A percentile compares a stretch with the other conserved stretches of the same genome.
These are phyloP conservation scores for Tychaedon coryphoeus DNA, from an alignment of 2,113 vertebrate species.

Conservation along the genomic window DNA sequence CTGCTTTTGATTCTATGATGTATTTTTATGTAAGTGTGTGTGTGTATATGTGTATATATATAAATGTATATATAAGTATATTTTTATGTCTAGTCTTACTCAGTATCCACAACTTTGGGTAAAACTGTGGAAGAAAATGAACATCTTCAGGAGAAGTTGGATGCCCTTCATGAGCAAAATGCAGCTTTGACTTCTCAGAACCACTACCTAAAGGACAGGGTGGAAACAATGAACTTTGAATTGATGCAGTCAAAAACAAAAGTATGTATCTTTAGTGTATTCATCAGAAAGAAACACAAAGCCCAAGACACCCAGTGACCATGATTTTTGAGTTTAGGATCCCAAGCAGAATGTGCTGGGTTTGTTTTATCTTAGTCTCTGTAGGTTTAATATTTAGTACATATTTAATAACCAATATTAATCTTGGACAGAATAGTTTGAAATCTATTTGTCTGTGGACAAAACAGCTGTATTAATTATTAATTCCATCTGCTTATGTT, in stretches of 20 bases:
- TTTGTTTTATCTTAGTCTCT: not conserved
- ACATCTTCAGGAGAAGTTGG: slow-evolving; percentile 72
- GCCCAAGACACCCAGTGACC: not conserved
- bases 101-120: not conserved
- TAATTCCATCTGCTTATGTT: not conserved
- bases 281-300: not conserved
- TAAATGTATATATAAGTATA: not conserved
- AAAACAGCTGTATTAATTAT: not conserved
- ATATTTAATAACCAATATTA: not conserved
- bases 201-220: slow-evolving; percentile 74
- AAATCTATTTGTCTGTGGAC: not conserved
- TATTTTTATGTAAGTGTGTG: fast-evolving
- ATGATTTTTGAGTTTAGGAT: not conserved
- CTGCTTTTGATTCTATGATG: not conserved
- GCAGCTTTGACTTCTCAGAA: slow-evolving; percentile 80
- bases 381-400: not conserved
- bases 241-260: slow-evolving; percentile 74
- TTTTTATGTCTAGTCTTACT: slow-evolving; percentile 54
- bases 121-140: slow-evolving; percentile 69
- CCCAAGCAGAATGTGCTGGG: not conserved
- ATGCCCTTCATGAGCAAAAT: slow-evolving; percentile 82
- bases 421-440: not conserved
- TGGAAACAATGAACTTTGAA: slow-evolving; percentile 80
- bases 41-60: fast-evolving
- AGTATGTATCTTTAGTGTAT: slow-evolving; percentile 68